A percentile compares a stretch with the other conserved stretches of the same genome.
phyloP scores from a whole-genome alignment of 2,113 vertebrate genomes.

The Platysternon megacephalum region DNA sequence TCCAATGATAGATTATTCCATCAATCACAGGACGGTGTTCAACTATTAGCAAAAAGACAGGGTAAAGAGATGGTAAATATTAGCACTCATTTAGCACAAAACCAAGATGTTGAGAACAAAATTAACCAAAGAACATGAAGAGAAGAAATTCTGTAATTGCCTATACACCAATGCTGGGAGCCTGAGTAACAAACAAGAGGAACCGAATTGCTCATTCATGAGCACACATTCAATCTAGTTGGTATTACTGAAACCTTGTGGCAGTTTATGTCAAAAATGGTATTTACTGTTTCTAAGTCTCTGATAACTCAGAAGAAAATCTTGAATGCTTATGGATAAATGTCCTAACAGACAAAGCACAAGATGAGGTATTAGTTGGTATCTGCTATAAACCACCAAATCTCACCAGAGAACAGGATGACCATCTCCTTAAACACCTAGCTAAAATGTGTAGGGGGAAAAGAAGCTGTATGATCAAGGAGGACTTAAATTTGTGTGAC shows the following conservation, averaged over 20 bases:
- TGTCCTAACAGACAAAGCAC: not conserved
- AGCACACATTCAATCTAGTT: not conserved
- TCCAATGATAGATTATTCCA: not conserved
- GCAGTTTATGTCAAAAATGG: no score
- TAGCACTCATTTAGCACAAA: not conserved
- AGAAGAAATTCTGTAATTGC: not conserved
- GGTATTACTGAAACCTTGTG: not conserved
- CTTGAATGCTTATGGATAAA: not conserved
- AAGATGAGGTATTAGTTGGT: not conserved
- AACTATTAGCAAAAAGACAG: not conserved
- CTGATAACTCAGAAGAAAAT: not conserved
- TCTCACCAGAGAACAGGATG: not conserved
- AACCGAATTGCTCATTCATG: not conserved
- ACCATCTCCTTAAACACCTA: not conserved
- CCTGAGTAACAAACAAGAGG: not conserved
- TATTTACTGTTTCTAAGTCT: not conserved
- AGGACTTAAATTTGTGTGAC: not conserved
- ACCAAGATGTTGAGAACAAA: not conserved
- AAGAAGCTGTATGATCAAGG: not conserved
- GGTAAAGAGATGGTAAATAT: not conserved
- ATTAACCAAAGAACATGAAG: not conserved
- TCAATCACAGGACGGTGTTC: not conserved
- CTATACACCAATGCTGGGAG: not conserved
- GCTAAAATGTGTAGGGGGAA: not conserved
- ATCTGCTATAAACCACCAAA: not conserved